These are phyloP conservation scores for Cryptocephalus primarius DNA, from an alignment of 2,888 invertebrate genomes.

Conservation along the genomic window DNA sequence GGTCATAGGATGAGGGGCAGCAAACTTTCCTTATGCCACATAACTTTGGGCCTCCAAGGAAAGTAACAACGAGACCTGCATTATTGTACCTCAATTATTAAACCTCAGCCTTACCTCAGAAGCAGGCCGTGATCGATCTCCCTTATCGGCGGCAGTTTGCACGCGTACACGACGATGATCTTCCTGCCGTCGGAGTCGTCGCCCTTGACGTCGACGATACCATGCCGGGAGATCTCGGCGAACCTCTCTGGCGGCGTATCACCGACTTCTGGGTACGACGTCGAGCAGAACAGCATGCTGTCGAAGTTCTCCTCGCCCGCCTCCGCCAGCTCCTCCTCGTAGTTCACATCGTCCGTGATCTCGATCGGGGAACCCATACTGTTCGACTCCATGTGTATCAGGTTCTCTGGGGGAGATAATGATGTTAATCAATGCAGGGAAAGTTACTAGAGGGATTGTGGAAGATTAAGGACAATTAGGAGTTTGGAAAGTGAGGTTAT, in stretches of 20 bases:
- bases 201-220: conserved; percentile 75
- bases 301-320: conserved; percentile 39
- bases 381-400: conserved; percentile 34
- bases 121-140: conserved; percentile 50
- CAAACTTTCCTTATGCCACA: too few species aligned
- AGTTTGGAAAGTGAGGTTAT: conserved; percentile 38
- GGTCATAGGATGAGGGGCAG: too few species aligned
- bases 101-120: conserved; percentile 46
- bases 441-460: neutral
- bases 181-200: conserved; percentile 81
- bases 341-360: conserved; percentile 76
- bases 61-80: too few species aligned
- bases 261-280: conserved; percentile 44
- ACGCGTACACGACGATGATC: conserved; percentile 93
- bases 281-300: conserved; percentile 28
- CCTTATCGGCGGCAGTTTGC: conserved; percentile 48
- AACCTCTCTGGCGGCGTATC: conserved; percentile 43
- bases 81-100: neutral
- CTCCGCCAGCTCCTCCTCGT: conserved; percentile 74
- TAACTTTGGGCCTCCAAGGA: too few species aligned
- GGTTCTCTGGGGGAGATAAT: conserved; percentile 25
- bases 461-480: conserved; percentile 32
- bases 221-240: conserved; percentile 57
- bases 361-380: conserved; percentile 61
- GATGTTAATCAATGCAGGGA: too few species aligned